Evolutionary conservation across 2,113 vertebrate species (phyloP).

Genomic region (Peromyscus leucopus): DNA sequence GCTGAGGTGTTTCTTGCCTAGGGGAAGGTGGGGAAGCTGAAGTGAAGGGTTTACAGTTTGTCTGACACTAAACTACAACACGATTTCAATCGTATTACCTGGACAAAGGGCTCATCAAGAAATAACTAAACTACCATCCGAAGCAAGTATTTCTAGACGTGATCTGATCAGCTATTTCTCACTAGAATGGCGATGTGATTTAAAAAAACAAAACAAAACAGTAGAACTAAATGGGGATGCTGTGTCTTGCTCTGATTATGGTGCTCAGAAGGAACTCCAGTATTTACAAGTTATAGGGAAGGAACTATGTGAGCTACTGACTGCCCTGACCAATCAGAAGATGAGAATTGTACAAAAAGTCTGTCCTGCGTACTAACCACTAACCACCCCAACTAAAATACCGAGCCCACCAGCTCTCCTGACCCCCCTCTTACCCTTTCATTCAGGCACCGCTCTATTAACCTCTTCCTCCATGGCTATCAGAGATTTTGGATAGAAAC

Average conservation of each 20-base stretch:
- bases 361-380: constrained; percentile 92
- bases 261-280: neutral
- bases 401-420: constrained; percentile 89
- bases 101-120: neutral
- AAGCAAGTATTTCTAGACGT: neutral
- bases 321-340: constrained; percentile 93
- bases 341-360: constrained; percentile 90
- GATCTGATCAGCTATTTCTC: neutral
- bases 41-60: neutral
- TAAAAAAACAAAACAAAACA: no score
- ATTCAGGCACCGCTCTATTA: constrained; percentile 99
- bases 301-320: constrained; percentile 32
- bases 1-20: neutral
- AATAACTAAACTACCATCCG: neutral
- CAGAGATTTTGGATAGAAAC: constrained; percentile 99
- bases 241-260: neutral
- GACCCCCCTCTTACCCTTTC: constrained; percentile 93
- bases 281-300: neutral
- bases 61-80: neutral
- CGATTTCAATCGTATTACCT: neutral
- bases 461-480: constrained; percentile 99
- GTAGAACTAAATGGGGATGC: neutral
- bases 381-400: constrained; percentile 88
- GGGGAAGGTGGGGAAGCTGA: neutral
- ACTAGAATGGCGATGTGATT: neutral